Evolutionary conservation across 1,140 invertebrate genomes (phyloP), one percentile per base, ranked within the genome.

Genomic region (Thrips palmi): DNA sequence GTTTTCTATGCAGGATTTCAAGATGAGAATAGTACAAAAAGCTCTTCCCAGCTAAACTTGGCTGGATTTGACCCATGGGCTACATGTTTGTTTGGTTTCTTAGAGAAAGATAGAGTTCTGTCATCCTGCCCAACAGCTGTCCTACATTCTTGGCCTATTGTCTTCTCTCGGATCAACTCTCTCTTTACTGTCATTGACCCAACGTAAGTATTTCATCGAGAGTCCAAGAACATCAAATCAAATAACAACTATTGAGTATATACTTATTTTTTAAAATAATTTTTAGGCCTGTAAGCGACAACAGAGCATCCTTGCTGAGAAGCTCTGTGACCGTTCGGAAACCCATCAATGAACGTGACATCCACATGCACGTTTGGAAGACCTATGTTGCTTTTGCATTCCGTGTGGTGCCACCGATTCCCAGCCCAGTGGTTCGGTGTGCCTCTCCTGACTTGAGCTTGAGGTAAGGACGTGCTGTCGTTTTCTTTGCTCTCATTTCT

Each of bases 301-400:
- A 93, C 53, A 70, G 92, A 49, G 88, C 91, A 2, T 97, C 91
- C 0, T 64, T 97, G 6, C 61, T 98, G 21, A 55, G 85, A 53
- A 70, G 74, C 54, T 70, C 76, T 52, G 64, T 81, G 39, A 59
- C 73, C 45, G 63, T 85, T 37, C 68, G 80, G 56, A 93, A 89
- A 54, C 84, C 83, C 20, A 71, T 80, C 25, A 89, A 82, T 46
- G 87, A 93, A 59, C 62, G 86, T 47, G 89, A 96, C 54, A 70
- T 85, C 28, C 91, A 94, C 55, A 74, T 96, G 62, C 74, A 82
- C 54, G 67, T 94, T 1, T 97, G 91, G 91, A 82, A 89, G 51
- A 94, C 94, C 63, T 96, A 96, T 58, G 71, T 92, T 34, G 84
- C 87, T 8, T 83, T 93, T 62, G 87, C 88, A 2, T 96, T 92